phyloP scores from a whole-genome alignment of 2,888 invertebrate species.

The Geophilus truncorum region DNA sequence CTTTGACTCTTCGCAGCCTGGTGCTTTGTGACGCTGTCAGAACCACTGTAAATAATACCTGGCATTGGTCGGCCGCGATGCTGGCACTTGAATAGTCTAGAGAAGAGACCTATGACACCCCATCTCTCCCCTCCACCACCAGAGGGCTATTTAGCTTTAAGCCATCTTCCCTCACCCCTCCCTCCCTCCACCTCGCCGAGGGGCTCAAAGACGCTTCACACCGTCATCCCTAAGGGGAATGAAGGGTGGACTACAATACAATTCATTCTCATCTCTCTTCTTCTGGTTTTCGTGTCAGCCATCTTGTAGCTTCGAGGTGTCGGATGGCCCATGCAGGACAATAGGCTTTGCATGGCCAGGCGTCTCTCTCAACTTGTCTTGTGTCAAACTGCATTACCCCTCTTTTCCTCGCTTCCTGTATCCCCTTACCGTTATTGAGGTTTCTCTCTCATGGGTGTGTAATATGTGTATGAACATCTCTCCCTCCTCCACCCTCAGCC shows the following conservation, averaged over 20 bases:
- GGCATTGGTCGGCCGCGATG: conserved; percentile 27
- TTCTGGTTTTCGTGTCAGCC: conserved; percentile 27
- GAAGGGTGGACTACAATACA: conserved; percentile 27
- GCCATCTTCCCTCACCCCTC: conserved; percentile 6
- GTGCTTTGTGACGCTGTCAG: conserved; percentile 19
- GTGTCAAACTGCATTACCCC: conserved; percentile 23
- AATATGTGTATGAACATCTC: conserved; percentile 24
- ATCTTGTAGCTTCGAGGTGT: conserved; percentile 18
- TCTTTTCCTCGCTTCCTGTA: conserved; percentile 8
- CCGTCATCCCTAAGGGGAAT: conserved; percentile 12
- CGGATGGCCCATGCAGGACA: conserved; percentile 11
- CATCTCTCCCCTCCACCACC: conserved; percentile 25
- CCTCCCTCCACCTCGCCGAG: not conserved
- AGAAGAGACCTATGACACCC: conserved; percentile 27
- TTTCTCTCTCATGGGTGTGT: conserved; percentile 17
- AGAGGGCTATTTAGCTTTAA: conserved; percentile 25
- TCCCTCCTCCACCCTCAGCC: not conserved
- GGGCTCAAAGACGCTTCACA: conserved; percentile 17
- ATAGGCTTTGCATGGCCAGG: conserved; percentile 18
- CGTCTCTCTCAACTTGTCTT: conserved; percentile 5
- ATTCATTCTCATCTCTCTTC: conserved; percentile 27
- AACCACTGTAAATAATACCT: conserved; percentile 27
- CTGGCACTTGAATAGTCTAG: conserved; percentile 27
- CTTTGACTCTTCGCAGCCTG: conserved; percentile 27
- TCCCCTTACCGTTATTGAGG: conserved; percentile 13